Base-by-base conservation (phyloP, 2,113 vertebrate species). In the Cottus gobio region DNA sequence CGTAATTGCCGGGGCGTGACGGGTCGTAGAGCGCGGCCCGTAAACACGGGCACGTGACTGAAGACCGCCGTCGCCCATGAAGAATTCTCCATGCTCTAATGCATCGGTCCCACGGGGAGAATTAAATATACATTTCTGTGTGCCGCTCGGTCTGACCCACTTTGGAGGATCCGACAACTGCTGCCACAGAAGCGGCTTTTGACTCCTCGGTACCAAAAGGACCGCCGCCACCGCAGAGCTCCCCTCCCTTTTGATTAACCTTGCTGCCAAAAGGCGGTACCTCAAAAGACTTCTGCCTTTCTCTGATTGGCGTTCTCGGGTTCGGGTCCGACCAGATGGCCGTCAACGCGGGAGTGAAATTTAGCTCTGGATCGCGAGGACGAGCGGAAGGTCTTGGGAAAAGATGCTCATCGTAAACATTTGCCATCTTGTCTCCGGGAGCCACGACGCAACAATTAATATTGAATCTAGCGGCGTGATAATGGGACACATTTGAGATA, bases 71-170 rank as follows among this genome's bases (percentile, higher is more conserved):
- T 73, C 77, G 84, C 85, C 76, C 63, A 77, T 81, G 68, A 81
- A 76, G 75, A 89, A 93, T 91, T 90, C 92, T 93, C 90, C 89
- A 93, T 89, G 79, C 82, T 88, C 82, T 67, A 79, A 87, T 85
- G 87, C 79, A 69, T 68, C 60, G 75, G 79, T 93, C 87, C 92
- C 92, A 88, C 79, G 30, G 87, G 93, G 84, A 87, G 76, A 89
- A 93, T 94, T 87, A 93, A 94, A 93, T 93, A 94, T 91, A 92
- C 84, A 94, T 94, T 84, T 87, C 82, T 90, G 70, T 87, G 84
- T 92, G 90, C 87, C 37, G 84, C 91, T 91, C 82, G 71, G 75
- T 88, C 84, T 94, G 93, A 93, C 91, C 93, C 92, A 94, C 90
- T 93, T 93, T 89, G 79, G 73, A 83, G 78, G 77, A 89, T 87